Evolutionary conservation across 2,888 invertebrate genomes (phyloP).

Genomic region (Pogonocherus hispidulus): DNA sequence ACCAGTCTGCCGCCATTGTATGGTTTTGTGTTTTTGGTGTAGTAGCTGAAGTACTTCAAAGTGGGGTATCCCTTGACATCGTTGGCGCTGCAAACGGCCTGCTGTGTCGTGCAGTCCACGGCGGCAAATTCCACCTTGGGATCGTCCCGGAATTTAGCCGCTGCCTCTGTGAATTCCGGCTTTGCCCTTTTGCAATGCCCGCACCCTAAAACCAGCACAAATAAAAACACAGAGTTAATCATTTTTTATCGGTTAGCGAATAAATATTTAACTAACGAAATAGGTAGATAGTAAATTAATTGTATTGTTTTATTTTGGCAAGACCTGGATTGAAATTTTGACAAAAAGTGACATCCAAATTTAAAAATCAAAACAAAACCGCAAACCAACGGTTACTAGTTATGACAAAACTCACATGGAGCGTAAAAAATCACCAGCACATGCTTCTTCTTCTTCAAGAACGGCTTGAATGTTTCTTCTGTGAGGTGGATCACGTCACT

Average conservation of each 20-base stretch:
- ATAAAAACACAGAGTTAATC: background rate
- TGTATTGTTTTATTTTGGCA: constrained; percentile 53
- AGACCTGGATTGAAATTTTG: background rate
- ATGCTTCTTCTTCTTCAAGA: constrained; percentile 88
- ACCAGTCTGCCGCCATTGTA: constrained; percentile 77
- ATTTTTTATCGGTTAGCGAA: too few relatives aligned
- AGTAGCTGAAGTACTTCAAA: constrained; percentile 87
- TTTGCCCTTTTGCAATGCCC: constrained; percentile 92
- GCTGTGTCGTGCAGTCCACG: constrained; percentile 81
- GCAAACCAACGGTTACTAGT: too few relatives aligned
- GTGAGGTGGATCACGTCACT: constrained; percentile 84
- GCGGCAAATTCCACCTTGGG: constrained; percentile 85
- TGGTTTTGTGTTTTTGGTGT: constrained; percentile 77
- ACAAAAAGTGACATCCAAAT: too few relatives aligned
- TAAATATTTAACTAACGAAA: too few relatives aligned
- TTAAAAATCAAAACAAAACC: too few relatives aligned
- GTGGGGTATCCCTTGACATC: constrained; percentile 89
- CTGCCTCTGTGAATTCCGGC: constrained; percentile 84
- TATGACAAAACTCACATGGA: constrained; percentile 84
- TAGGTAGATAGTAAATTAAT: too few relatives aligned
- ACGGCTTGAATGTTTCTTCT: constrained; percentile 79
- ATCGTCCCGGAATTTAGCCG: constrained; percentile 82
- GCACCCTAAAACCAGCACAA: constrained; percentile 78
- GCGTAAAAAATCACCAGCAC: constrained; percentile 93
- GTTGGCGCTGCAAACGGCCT: constrained; percentile 77